Percentiles rank a stretch among this genome's conserved stretches.
Conservation (phyloP, 2,888 invertebrate genomes). For the Ypsolopha scabrella region DNA sequence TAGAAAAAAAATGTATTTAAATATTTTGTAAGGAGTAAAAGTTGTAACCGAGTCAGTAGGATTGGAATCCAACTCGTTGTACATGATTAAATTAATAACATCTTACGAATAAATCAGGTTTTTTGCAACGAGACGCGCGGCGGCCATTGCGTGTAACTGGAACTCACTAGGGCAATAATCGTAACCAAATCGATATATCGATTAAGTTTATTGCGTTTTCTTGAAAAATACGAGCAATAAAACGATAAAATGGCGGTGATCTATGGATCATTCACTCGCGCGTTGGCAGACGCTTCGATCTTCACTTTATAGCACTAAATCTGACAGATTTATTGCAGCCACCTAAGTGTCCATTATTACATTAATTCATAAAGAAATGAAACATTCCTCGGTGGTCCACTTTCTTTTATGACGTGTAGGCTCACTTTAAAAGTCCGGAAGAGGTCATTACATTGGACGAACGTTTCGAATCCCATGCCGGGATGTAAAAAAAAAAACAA, state of each 20-base stretch:
- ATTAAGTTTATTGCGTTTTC: slow-evolving; percentile 3
- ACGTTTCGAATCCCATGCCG: background rate
- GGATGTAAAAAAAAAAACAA: slow-evolving; percentile 13
- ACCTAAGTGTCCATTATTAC: slow-evolving; percentile 15
- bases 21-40: too few species aligned
- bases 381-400: slow-evolving; percentile 27
- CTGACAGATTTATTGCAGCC: slow-evolving; percentile 29
- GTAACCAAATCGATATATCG: too few species aligned
- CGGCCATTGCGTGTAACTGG: too few species aligned
- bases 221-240: slow-evolving; percentile 15
- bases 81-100: too few species aligned
- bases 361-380: slow-evolving; percentile 24
- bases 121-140: background rate
- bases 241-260: slow-evolving; percentile 27
- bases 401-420: slow-evolving; percentile 19
- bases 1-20: too few species aligned
- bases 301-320: slow-evolving; percentile 27
- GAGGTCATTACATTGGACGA: slow-evolving; percentile 13
- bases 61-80: too few species aligned
- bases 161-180: too few species aligned
- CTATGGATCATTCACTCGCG: slow-evolving; percentile 28
- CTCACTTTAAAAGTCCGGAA: slow-evolving; percentile 4
- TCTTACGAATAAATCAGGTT: background rate
- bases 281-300: slow-evolving; percentile 11
- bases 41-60: too few species aligned